These are phyloP conservation scores for Tetramorium simillimum DNA, from an alignment of 1,140 invertebrate genomes.

Conservation along the genomic window DNA sequence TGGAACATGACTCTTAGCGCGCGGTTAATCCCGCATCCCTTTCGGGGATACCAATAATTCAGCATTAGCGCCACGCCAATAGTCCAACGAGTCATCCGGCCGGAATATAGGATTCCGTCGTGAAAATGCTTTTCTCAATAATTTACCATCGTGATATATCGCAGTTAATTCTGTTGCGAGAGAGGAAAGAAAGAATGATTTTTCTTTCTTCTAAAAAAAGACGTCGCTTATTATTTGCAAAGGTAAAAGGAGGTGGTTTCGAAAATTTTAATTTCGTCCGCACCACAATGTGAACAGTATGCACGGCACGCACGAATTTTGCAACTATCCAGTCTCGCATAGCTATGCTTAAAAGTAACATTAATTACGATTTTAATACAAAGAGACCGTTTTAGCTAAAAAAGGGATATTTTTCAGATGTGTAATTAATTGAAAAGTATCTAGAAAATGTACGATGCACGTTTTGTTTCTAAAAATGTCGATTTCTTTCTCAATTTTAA, in stretches of 20 bases:
- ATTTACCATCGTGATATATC: not conserved
- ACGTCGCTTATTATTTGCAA: not conserved
- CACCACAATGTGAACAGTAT: not conserved
- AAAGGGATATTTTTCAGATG: not conserved
- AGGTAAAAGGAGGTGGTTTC: not conserved
- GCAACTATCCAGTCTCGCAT: not conserved
- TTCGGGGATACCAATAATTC: constrained; percentile 60
- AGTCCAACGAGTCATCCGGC: not conserved
- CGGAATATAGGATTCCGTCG: constrained; percentile 45
- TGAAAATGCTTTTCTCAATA: constrained; percentile 35
- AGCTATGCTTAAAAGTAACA: constrained; percentile 7
- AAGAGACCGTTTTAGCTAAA: not conserved
- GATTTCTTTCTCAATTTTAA: not conserved
- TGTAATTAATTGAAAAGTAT: not conserved
- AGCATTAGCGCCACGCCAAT: constrained; percentile 51
- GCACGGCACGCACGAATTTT: not conserved
- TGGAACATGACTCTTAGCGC: constrained; percentile 49
- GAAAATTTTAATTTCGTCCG: not conserved
- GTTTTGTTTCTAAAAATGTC: not conserved
- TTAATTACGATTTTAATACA: constrained; percentile 14
- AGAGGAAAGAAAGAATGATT: not conserved
- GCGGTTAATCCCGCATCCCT: constrained; percentile 54
- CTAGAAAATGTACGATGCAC: not conserved
- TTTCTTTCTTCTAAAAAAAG: not conserved
- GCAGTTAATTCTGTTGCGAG: not conserved